Evolutionary conservation across 2,797 vertebrate species (phyloP), one percentile per base, ranked within the genome.

Genomic region (Knipowitschia caucasica): DNA sequence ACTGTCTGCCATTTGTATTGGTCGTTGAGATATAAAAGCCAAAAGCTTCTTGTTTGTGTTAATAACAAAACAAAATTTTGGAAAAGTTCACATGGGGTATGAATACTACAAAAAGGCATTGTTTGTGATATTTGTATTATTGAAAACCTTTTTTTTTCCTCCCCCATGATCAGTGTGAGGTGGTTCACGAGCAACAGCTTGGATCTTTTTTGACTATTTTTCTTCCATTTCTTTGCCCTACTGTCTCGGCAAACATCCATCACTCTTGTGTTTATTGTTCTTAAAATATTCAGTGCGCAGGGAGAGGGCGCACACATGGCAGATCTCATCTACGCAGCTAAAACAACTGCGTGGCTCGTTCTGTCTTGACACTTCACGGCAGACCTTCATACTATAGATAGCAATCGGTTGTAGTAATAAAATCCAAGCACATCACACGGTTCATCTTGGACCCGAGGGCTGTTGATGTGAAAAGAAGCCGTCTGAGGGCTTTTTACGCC

Each of bases 201-300:
- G 23, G 12, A 43, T 43, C 14, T 43, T 23, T 11, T 43, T 30
- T 12, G 56, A 27, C 14, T 5, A 38, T n/a, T 47, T 52, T 47
- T 3, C 5, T 42, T 39, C 57, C 4, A 15, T 51, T 46, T 23
- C 58, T 56, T 56, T 43, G 63, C 44, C 43, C 26, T 51, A 67
- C 61, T 62, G 69, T 57, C 66, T 68, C 53, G 40, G 53, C 71
- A 62, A 64, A 69, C 71, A 78, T 81, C 73, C 75, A 79, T 83
- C 64, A 72, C 56, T 42, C 53, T 39, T 30, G 24, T 85, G 76
- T 81, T 85, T 87, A 85, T 85, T 83, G 73, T 79, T 71, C 56
- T 76, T 86, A 55, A 84, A 86, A 89, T 86, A 86, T 86, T 87
- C 81, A 86, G 69, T 68, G 68, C 15, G 38, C 36, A 29, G 35